Evolutionary conservation across 2,797 vertebrate species (phyloP), one percentile per base, ranked within the genome.

Genomic region (Spizella passerina): DNA sequence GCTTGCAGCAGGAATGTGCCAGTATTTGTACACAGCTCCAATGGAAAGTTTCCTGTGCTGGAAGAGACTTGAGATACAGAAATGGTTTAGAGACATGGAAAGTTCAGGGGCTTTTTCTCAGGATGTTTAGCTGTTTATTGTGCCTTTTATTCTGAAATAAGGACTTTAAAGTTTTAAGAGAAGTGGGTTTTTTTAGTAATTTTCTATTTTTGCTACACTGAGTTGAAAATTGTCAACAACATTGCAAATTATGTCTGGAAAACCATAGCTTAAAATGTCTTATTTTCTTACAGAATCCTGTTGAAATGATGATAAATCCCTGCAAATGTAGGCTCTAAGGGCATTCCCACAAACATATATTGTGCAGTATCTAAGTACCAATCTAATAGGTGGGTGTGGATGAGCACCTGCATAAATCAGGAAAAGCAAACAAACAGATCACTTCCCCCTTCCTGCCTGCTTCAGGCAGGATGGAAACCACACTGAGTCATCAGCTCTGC

Each of bases 401-500:
- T 77, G 72, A 60, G 56, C 72, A 50, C 30, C 46, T 59, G 3
- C 30, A 9, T 27, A 53, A 71, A 71, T 11, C 46, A 64, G 82
- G 72, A 80, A 86, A 52, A 72, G 69, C 3, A 80, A 68, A 52
- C 72, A 70, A 88, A 60, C 36, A 21, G 36, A 41, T 86, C 65
- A 21, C 36, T 93, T 50, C 27, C 26, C 27, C 20, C 20, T 41
- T 7, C 4, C 8, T 38, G 18, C 56, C 59, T 0, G 0, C 18
- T 93, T 59, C 36, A 83, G 32, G 55, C 27, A 24, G 39, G 21
- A 17, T 53, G 77, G 53, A 75, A 76, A 46, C 39, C 12, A 14
- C 0, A 0, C 41, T 44, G 63, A 66, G 41, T 75, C 53, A 44
- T 39, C 43, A 55, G 24, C 64, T 69, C 15, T 47, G 36, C 27